Evolutionary conservation across 2,113 vertebrate species (phyloP).

Genomic region (Himantopus leucocephalus): DNA sequence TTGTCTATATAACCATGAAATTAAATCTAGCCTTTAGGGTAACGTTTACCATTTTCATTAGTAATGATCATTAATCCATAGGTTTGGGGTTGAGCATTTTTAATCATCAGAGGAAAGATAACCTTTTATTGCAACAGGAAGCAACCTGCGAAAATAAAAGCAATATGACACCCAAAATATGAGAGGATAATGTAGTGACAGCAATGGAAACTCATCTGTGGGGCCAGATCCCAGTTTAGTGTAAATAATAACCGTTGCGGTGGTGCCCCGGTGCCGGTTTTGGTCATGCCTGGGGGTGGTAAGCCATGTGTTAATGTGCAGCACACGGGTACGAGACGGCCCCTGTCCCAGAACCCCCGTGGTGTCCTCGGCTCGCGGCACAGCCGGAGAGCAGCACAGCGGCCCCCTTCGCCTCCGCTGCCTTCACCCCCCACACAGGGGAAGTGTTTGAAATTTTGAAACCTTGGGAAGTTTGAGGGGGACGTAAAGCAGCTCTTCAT

Average conservation of each 20-base stretch:
- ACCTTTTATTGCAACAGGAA: neutral
- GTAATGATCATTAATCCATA: neutral
- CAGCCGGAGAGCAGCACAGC: neutral
- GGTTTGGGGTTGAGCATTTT: neutral
- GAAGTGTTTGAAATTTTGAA: too few relatives aligned
- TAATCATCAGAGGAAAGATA: neutral
- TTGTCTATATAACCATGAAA: neutral
- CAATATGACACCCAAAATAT: neutral
- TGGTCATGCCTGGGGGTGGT: neutral
- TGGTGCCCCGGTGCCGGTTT: neutral
- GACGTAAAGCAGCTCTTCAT: too few relatives aligned
- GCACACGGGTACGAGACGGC: rapidly evolving
- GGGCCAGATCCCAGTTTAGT: neutral
- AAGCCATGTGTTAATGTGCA: rapidly evolving
- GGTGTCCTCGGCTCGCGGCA: too few relatives aligned
- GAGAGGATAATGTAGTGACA: neutral
- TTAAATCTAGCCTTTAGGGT: neutral
- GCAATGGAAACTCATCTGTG: neutral
- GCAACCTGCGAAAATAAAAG: neutral
- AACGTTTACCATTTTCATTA: neutral
- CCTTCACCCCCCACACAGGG: neutral
- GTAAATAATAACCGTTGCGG: neutral
- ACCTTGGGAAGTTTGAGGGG: too few relatives aligned
- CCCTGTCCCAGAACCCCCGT: too few relatives aligned
- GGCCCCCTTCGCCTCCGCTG: rapidly evolving